These are phyloP conservation scores for Cepphus grylle DNA, from an alignment of 2,113 vertebrate species.

Conservation along the genomic window DNA sequence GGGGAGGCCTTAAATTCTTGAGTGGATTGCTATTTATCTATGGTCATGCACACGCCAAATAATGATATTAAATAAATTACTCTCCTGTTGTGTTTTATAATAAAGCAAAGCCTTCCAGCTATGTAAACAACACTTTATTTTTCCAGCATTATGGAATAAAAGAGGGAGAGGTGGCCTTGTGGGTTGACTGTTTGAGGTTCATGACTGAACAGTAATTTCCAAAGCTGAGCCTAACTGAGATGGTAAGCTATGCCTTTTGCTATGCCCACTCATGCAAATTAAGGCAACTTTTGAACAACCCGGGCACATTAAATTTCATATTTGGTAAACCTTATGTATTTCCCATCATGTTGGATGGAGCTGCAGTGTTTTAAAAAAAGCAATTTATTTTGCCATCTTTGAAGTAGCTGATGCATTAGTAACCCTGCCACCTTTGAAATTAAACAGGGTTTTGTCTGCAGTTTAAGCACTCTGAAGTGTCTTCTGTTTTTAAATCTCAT, in stretches of 20 bases:
- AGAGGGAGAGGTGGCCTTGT: not conserved
- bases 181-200: not conserved
- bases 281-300: not conserved
- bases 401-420: constrained; percentile 44
- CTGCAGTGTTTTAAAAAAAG: not conserved
- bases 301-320: not conserved
- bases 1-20: constrained; percentile 4
- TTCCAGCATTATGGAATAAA: constrained; percentile 27
- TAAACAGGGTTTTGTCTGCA: constrained; percentile 35
- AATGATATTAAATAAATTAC: constrained; percentile 23
- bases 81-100: constrained; percentile 28
- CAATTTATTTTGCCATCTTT: constrained; percentile 39
- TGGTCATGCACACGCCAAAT: constrained; percentile 22
- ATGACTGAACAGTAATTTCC: constrained; percentile 8
- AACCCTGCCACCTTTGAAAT: constrained; percentile 53
- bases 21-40: constrained; percentile 13
- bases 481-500: constrained; percentile 56
- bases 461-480: constrained; percentile 22
- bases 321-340: not conserved
- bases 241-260: not conserved
- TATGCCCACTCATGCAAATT: not conserved
- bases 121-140: constrained; percentile 32
- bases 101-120: constrained; percentile 17
- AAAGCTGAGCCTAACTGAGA: not conserved
- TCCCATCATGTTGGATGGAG: not conserved